These are phyloP conservation scores for Cnemophilus loriae DNA, from an alignment of 2,113 vertebrate species.

Conservation along the genomic window DNA sequence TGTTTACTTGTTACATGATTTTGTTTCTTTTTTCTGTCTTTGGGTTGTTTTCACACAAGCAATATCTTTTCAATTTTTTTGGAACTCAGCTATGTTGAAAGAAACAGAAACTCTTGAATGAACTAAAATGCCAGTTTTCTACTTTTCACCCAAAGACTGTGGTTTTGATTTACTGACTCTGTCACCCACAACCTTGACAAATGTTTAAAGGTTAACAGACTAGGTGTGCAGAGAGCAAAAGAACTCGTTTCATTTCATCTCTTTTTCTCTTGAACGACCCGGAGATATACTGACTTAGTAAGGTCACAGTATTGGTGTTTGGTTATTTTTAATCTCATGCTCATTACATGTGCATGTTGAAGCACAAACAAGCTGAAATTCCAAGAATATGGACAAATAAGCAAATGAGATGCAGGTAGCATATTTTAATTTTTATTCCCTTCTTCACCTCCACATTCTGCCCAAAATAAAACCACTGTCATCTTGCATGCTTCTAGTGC, in stretches of 20 bases:
- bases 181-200: neutral
- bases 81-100: neutral
- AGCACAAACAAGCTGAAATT: neutral
- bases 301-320: neutral
- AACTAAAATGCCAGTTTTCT: neutral
- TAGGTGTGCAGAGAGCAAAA: neutral
- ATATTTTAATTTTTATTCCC: neutral
- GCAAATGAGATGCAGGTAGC: neutral
- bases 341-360: fast-evolving
- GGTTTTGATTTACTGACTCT: neutral
- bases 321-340: neutral
- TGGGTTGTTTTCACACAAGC: neutral
- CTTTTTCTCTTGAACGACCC: neutral
- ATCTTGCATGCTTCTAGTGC: neutral
- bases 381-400: neutral
- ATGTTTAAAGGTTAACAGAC: neutral
- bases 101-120: neutral
- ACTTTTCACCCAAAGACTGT: neutral
- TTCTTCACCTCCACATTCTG: neutral
- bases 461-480: neutral
- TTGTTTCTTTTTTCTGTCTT: neutral
- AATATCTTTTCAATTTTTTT: neutral
- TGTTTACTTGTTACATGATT: neutral
- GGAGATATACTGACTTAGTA: neutral
- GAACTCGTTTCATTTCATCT: neutral